These are phyloP conservation scores for Cheilosia pagana DNA, from an alignment of 2,888 invertebrate genomes.

Conservation along the genomic window DNA sequence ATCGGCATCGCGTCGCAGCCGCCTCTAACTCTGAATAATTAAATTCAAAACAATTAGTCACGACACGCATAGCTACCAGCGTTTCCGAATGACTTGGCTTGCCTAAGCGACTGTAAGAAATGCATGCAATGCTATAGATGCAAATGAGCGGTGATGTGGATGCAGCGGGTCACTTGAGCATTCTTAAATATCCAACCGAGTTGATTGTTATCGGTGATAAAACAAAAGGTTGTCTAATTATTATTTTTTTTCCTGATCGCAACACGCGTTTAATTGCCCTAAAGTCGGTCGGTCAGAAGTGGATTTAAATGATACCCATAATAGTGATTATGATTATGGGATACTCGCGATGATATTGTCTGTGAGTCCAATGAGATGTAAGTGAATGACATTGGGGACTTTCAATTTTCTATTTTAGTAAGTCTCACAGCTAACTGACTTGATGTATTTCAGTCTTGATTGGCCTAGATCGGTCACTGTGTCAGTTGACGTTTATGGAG, in stretches of 20 bases:
- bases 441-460: too few species aligned
- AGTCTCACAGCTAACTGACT: too few species aligned
- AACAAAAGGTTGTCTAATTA: conserved; percentile 35
- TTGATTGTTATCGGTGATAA: conserved; percentile 50
- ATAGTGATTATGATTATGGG: conserved; percentile 8
- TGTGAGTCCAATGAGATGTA: not conserved
- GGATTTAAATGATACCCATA: conserved; percentile 12
- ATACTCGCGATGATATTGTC: conserved; percentile 6
- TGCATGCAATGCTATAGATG: conserved; percentile 40
- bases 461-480: too few species aligned
- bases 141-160: conserved; percentile 26
- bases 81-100: conserved; percentile 30
- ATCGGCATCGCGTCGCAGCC: conserved; percentile 14
- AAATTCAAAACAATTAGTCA: conserved; percentile 71
- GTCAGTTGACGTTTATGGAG: too few species aligned
- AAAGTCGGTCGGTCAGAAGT: conserved; percentile 30
- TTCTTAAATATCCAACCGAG: conserved; percentile 10
- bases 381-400: too few species aligned
- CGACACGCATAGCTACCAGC: conserved; percentile 61
- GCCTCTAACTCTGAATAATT: conserved; percentile 40
- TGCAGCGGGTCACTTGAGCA: not conserved
- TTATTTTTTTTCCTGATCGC: not conserved
- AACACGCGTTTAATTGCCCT: conserved; percentile 32
- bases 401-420: too few species aligned
- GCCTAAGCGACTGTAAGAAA: conserved; percentile 34